Percentiles rank a stretch among this genome's conserved stretches.
Evolutionary conservation across 2,797 vertebrate species (phyloP).

Genomic region (Threskiornis aethiopicus): DNA sequence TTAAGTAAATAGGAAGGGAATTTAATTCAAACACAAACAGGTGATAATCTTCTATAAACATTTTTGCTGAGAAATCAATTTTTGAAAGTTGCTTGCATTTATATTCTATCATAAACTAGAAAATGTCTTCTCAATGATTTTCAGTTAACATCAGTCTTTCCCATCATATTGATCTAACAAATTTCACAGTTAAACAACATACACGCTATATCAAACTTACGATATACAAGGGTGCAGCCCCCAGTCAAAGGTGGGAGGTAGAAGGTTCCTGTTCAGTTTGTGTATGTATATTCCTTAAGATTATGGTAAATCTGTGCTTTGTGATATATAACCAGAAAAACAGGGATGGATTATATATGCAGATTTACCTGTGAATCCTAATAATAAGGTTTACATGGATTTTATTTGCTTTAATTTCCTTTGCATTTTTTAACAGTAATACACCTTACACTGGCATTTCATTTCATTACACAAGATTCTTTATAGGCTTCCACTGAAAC

Average conservation of each 20-base stretch:
- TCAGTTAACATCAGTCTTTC: background rate
- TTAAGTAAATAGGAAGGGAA: background rate
- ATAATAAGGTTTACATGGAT: background rate
- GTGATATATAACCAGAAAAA: background rate
- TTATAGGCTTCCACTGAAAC: background rate
- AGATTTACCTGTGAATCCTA: background rate
- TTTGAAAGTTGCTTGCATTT: background rate
- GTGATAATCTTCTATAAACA: background rate
- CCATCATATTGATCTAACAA: background rate
- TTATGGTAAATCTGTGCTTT: background rate
- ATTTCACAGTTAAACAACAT: background rate
- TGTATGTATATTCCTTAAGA: background rate
- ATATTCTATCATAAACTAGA: background rate
- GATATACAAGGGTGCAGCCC: background rate
- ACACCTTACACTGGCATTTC: background rate
- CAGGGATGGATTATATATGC: background rate
- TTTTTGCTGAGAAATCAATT: background rate
- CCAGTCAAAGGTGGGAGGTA: background rate
- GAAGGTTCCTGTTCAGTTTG: background rate
- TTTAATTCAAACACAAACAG: background rate
- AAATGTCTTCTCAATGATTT: background rate
- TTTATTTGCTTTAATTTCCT: conserved; percentile 29
- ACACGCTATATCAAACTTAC: background rate
- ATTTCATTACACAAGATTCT: background rate
- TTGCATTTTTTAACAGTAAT: background rate